Evolutionary conservation across 2,888 invertebrate genomes (phyloP).

Genomic region (Pammene aurita): DNA sequence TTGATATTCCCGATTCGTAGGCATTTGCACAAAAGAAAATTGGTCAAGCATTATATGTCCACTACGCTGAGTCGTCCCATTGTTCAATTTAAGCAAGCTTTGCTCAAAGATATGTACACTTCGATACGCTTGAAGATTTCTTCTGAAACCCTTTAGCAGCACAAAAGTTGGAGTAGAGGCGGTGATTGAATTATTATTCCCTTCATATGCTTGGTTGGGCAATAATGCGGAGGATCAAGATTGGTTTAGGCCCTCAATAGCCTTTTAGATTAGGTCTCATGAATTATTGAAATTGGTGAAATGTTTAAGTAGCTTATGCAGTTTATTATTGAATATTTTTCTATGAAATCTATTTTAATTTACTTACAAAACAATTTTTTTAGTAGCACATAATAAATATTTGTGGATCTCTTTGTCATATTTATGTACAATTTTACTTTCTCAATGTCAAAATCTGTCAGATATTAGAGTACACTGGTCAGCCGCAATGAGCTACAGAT

Average conservation of each 20-base stretch:
- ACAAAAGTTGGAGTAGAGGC: constrained; percentile 61
- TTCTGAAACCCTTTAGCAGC: constrained; percentile 53
- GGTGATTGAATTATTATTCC: constrained; percentile 63
- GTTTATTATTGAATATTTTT: constrained; percentile 1
- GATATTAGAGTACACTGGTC: too few relatives aligned
- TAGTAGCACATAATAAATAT: too few relatives aligned
- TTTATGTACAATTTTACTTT: too few relatives aligned
- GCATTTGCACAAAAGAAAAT: constrained; percentile 79
- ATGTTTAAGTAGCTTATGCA: constrained; percentile 4
- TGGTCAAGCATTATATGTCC: constrained; percentile 81
- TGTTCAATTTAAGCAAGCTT: constrained; percentile 75
- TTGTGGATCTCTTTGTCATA: too few relatives aligned
- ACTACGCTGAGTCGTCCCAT: constrained; percentile 73
- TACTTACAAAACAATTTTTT: background rate
- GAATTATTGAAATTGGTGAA: constrained; percentile 27
- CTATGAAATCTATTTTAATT: background rate
- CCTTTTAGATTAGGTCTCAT: constrained; percentile 30
- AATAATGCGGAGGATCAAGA: constrained; percentile 37
- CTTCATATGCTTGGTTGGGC: constrained; percentile 44
- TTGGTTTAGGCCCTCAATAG: constrained; percentile 36
- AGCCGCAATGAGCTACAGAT: too few relatives aligned
- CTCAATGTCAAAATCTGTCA: too few relatives aligned
- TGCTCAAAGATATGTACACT: constrained; percentile 72
- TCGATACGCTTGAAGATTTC: constrained; percentile 62
- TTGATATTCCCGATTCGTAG: constrained; percentile 78